Evolutionary conservation across 2,113 vertebrate genomes (phyloP), one percentile per base, ranked within the genome.

Genomic region (Galeopterus variegatus): DNA sequence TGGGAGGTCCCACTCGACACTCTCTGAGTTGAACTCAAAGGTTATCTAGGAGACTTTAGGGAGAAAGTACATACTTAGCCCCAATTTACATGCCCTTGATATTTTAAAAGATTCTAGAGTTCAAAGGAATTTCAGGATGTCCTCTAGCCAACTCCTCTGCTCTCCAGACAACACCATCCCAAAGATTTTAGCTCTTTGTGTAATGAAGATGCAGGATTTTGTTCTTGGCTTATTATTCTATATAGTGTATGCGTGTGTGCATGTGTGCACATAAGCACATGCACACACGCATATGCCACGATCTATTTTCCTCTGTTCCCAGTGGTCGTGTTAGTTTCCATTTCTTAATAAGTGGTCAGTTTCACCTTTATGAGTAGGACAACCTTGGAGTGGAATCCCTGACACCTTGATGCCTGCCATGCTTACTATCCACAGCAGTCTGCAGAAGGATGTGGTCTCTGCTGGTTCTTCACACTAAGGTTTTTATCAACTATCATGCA

Each of bases 81-180:
- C 93, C 80, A 41, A 18, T 79, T 58, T 50, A 94, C 90, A 90
- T 1, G 28, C 90, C 77, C 95, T 94, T 72, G 91, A 92, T 64
- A 92, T 82, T 95, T 92, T 56, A 88, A 84, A 92, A 87, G 87
- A 83, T 83, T 58, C 86, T 77, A 41, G 58, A 93, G 90, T 96
- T 97, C 95, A 97, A 97, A 96, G 90, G 87, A 54, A 96, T 84
- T 76, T 92, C 92, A 97, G 96, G 96, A 97, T 97, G 90, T 92
- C 79, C 41, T 83, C 33, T 5, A 67, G 96, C 69, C 92, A 96
- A 72, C 45, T 50, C 62, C 77, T 88, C 86, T 18, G 81, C 92
- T 96, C 83, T 79, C 95, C 73, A 95, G 95, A 95, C 60, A 86
- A 18, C 18, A 60, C 12, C 23, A 69, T 64, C 58, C 72, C 70